Conservation (phyloP, 2,113 vertebrate species). For the Embiotoca jacksoni region DNA sequence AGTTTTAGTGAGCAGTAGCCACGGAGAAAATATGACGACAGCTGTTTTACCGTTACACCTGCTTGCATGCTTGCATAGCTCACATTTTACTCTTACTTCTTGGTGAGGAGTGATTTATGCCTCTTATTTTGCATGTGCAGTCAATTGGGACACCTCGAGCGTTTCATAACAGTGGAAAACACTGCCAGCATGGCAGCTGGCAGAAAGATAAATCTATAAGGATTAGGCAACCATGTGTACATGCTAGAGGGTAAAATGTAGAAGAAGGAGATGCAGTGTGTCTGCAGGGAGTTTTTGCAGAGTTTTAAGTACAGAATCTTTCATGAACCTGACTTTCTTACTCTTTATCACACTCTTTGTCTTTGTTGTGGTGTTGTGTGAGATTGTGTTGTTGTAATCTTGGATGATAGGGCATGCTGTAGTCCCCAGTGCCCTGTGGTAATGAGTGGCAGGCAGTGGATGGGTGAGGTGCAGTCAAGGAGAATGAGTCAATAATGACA, state of each 20-base stretch:
- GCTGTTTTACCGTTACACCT: conserved; percentile 47
- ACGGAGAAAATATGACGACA: conserved; percentile 53
- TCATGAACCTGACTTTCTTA: conserved; percentile 11
- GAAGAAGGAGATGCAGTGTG: neutral
- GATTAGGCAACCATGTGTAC: conserved; percentile 53
- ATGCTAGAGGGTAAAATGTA: conserved; percentile 19
- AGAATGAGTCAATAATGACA: conserved; percentile 79
- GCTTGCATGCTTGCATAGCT: conserved; percentile 34
- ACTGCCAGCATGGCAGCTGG: conserved; percentile 48
- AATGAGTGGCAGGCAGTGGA: conserved; percentile 77
- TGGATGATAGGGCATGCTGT: conserved; percentile 38
- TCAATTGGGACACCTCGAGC: conserved; percentile 53
- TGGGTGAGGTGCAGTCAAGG: conserved; percentile 78
- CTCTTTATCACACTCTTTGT: conserved; percentile 4
- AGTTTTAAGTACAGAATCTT: neutral
- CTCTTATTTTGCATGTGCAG: conserved; percentile 54
- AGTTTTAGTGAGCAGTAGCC: conserved; percentile 39
- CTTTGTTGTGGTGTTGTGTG: conserved; percentile 29
- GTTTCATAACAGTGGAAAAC: conserved; percentile 47
- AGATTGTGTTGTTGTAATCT: conserved; percentile 54
- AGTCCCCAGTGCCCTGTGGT: conserved; percentile 68
- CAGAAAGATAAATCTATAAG: conserved; percentile 49
- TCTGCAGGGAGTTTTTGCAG: conserved; percentile 9
- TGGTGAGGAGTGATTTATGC: conserved; percentile 61
- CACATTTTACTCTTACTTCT: conserved; percentile 61